Percentiles rank a stretch among this genome's conserved stretches.
Conservation (phyloP, 2,888 invertebrate genomes). For the Teinopalpus imperialis region DNA sequence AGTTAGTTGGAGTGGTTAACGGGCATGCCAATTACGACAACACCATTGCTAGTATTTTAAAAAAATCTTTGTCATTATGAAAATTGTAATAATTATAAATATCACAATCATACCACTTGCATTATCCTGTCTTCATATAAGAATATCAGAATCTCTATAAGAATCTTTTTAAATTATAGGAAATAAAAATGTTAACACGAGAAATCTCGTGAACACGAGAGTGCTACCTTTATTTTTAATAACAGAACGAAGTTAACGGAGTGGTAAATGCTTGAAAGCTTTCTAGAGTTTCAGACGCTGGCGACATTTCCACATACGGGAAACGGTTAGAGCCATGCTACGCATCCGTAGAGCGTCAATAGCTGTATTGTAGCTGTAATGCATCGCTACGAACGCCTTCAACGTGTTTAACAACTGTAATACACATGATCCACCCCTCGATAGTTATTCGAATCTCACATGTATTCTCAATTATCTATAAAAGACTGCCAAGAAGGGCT, state of each 20-base stretch:
- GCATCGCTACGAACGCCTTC: constrained; percentile 2
- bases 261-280: constrained; percentile 68
- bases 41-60: too few species aligned
- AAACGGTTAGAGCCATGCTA: constrained; percentile 45
- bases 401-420: constrained; percentile 4
- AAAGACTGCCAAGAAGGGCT: too few species aligned
- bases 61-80: too few species aligned
- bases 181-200: not conserved
- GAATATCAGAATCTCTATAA: too few species aligned
- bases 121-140: too few species aligned
- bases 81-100: too few species aligned
- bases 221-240: constrained; percentile 8
- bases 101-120: too few species aligned
- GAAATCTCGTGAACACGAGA: constrained; percentile 1
- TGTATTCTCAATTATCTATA: too few species aligned
- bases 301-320: constrained; percentile 50
- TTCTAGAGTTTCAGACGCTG: constrained; percentile 57
- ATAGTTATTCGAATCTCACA: too few species aligned
- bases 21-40: too few species aligned
- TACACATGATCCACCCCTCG: not conserved
- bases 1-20: too few species aligned
- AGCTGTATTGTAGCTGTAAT: constrained; percentile 25
- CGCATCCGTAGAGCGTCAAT: constrained; percentile 27
- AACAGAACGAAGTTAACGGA: constrained; percentile 45
- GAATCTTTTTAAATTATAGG: not conserved